Evolutionary conservation across 2,113 vertebrate species (phyloP).

Genomic region (Bettongia penicillata): DNA sequence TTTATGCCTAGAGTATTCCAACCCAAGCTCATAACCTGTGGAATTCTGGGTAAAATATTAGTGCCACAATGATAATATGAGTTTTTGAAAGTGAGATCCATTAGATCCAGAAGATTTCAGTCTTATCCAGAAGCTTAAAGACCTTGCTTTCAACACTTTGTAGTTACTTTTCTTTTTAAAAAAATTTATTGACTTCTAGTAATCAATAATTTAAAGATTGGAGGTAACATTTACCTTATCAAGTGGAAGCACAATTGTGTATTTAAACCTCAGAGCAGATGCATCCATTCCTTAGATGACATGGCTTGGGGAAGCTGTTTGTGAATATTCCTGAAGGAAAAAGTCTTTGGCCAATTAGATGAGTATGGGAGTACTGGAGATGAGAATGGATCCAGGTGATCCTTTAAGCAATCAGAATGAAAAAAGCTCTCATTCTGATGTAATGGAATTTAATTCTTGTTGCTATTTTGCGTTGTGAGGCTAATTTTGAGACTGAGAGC

Average conservation of each 20-base stretch:
- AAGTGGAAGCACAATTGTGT: not conserved
- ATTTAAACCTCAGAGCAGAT: not conserved
- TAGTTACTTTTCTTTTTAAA: conserved; percentile 36
- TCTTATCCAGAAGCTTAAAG: not conserved
- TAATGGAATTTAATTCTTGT: accelerated
- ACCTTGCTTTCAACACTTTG: not conserved
- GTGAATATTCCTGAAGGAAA: not conserved
- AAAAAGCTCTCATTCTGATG: not conserved
- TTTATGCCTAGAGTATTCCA: not conserved
- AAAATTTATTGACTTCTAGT: conserved; percentile 23
- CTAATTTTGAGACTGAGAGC: not conserved
- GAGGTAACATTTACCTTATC: not conserved
- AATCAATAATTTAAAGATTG: not conserved
- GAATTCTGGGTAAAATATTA: not conserved
- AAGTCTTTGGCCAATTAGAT: not conserved
- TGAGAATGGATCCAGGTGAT: not conserved
- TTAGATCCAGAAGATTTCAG: not conserved
- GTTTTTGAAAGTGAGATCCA: not conserved
- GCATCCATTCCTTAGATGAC: not conserved
- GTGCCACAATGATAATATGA: not conserved
- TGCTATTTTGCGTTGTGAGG: not conserved
- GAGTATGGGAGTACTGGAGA: not conserved
- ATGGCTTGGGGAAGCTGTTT: not conserved
- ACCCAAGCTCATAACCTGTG: not conserved
- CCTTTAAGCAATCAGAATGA: not conserved